Evolutionary conservation across 2,113 vertebrate genomes (phyloP).

Genomic region (Elanoides forficatus): DNA sequence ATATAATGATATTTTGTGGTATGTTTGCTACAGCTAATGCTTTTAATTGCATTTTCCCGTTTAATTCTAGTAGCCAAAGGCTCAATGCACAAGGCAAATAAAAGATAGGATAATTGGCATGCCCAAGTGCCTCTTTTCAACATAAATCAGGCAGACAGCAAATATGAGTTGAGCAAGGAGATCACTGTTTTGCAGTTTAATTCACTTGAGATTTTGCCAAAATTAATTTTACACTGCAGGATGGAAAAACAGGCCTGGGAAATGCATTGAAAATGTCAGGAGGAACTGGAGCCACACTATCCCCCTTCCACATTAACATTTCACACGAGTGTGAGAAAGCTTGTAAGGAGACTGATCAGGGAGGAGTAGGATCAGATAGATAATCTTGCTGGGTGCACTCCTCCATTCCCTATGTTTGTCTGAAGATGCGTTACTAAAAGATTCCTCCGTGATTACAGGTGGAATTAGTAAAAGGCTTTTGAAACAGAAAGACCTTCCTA

Average conservation of each 20-base stretch:
- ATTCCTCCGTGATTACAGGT: background rate
- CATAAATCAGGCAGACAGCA: slow-evolving; percentile 39
- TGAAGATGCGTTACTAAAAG: background rate
- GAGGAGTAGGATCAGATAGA: background rate
- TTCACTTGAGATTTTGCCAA: slow-evolving; percentile 12
- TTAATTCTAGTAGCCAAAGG: slow-evolving; percentile 65
- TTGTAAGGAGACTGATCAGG: background rate
- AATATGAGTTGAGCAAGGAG: slow-evolving; percentile 7
- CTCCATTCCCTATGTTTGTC: background rate
- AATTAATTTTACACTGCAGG: slow-evolving; percentile 25
- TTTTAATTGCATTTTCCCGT: slow-evolving; percentile 60
- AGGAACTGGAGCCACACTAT: background rate
- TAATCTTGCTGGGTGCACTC: background rate
- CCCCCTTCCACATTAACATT: background rate
- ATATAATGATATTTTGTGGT: slow-evolving; percentile 48
- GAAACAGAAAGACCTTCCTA: background rate
- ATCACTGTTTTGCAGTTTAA: background rate
- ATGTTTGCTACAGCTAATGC: slow-evolving; percentile 34
- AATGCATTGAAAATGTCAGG: background rate
- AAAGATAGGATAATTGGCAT: slow-evolving; percentile 29
- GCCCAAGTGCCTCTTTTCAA: slow-evolving; percentile 13
- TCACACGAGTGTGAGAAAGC: background rate
- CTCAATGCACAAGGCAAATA: slow-evolving; percentile 36
- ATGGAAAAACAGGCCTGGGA: background rate
- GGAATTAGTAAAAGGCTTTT: background rate